Evolutionary conservation across 2,888 invertebrate species (phyloP), one percentile per base, ranked within the genome.

Genomic region (Drosophila fungiperda): DNA sequence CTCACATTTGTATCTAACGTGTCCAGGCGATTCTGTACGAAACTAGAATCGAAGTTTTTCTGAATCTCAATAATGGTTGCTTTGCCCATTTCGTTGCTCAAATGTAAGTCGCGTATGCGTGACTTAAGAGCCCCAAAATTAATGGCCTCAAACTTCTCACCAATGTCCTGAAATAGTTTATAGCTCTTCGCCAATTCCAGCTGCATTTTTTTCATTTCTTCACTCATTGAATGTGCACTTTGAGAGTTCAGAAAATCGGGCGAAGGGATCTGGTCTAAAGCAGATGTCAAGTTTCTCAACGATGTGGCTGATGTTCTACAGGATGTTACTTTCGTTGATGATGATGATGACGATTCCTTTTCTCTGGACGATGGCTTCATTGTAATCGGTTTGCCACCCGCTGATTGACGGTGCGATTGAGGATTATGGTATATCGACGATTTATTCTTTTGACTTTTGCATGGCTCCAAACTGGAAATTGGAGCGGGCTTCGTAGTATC

Each of bases 81-180:
- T 4, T 87, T 81, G 8, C 79, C 76, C 59, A 80, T 58, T 7
- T 80, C 83, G 15, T 68, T 83, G 49, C 70, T 79, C 1, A 93
- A 70, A 65, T 91, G 86, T 49, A 93, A 75, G 77, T 92, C 91
- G 26, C 81, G 86, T 29, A 93, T 92, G 42, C 92, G 92, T 49
- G 73, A 73, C 36, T 89, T 87, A 4, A 93, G 76, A 15, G 77
- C 67, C 5, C 78, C 57, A 59, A 93, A 92, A 76, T 86, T 89
- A 1, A 93, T 92, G 0, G 85, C 81, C 45, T 91, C 88, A n/a
- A 93, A 91, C 29, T 91, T 86, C 48, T 90, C 89, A 4, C 91
- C 89, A 59, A 92, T 89, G 4, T 65, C 66, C 65, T 91, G 90
- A 62, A 93, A 92, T 0, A 92, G 73, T 15, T 92, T 80, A 61